Evolutionary conservation across 2,113 vertebrate species (phyloP), one percentile per base, ranked within the genome.

Genomic region (Strix uralensis): DNA sequence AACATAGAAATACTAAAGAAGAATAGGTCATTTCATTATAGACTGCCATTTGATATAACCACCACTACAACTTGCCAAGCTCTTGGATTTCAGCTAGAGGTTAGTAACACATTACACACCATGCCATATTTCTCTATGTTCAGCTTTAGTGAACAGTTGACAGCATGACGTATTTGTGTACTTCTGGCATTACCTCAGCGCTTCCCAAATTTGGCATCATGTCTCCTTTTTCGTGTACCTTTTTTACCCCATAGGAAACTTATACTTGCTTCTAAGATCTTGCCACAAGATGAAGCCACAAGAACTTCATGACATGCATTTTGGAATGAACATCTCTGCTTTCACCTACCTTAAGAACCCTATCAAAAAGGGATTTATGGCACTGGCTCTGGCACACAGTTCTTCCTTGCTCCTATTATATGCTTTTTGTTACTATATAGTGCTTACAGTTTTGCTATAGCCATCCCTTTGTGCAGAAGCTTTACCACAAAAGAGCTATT

Each of bases 121-220:
- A 18, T 54, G 23, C 12, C 42, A 3, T 73, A 79, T 92, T 92
- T 97, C 82, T 96, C 62, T 92, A 66, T 71, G 88, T 85, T 91
- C 86, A 77, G 49, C 54, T 75, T 94, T 93, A 94, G 67, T 84
- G 36, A 89, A 80, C 16, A 57, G 42, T 47, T 94, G 85, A 71
- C 75, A 90, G 47, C 27, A 63, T 15, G 49, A 27, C 61, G 26
- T 90, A 70, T 58, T 79, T 36, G 57, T 29, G 36, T 46, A 75
- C 40, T 96, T 87, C 66, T 65, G 72, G 77, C 54, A 85, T 42
- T 32, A 51, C 51, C 54, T 93, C 40, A 42, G 10, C 7, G 19
- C 13, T 96, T 73, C 36, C 32, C 73, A 89, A 83, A 82, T 83
- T 84, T 96, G 61, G 54, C 74, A 67, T 40, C 3, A 6, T 63